Evolutionary conservation across 1,140 invertebrate species (phyloP), one percentile per base, ranked within the genome.

Genomic region (Manduca sexta): DNA sequence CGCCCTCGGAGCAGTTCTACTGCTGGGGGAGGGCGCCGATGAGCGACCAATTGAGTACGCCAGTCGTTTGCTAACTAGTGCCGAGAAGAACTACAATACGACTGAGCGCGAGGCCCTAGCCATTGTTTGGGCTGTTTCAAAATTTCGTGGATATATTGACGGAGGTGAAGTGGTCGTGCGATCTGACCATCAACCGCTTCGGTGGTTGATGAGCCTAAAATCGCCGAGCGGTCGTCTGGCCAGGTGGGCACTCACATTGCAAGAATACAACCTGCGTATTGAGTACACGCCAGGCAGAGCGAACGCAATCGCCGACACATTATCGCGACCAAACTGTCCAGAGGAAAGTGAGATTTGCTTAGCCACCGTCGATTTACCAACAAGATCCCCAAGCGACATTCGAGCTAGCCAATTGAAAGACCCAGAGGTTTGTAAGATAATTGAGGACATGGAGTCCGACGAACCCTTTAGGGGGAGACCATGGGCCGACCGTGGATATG

Each of bases 61-160:
- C 5, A 53, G 66, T 21, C 52, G 80, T n/a, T 45, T 61, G 6
- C 49, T 89, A 2, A 68, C 46, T 10, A 21, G 33, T 8, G 58
- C 76, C 6, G 87, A 90, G 64, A 47, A 45, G 15, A 86, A 86
- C 21, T 88, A 86, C 41, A 52, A 58, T 0, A 69, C 63, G 2
- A 82, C 72, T 1, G 86, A 89, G 51, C 45, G 67, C 31, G 86
- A 89, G 64, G 69, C 68, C 15, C 52, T 89, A 3, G 87, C 86
- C 0, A 59, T 89, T 2, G 56, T 89, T 0, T 83, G 70, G 65
- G 80, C 79, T 0, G 62, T 88, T 0, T 54, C 79, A 14, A 64
- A 77, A 29, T 87, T 85, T 29, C 34, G 72, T 29, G 60, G 58
- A 0, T 83, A 81, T 39, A 46, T 77, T 16, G 69, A 79, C 34